These are phyloP conservation scores for Drosophila quinaria DNA, from an alignment of 2,888 invertebrate genomes.

Conservation along the genomic window DNA sequence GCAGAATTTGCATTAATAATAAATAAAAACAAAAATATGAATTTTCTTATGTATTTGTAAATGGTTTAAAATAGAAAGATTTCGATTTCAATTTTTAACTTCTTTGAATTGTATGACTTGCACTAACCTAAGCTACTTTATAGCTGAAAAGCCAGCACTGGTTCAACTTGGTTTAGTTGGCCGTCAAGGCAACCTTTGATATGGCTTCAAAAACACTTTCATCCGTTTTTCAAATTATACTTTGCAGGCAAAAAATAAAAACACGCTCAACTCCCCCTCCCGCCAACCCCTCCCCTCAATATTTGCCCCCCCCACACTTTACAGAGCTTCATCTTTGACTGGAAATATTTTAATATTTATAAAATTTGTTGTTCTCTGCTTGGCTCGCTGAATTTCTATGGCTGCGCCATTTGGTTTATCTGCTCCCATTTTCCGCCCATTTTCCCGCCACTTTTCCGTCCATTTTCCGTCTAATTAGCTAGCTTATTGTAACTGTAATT, in stretches of 20 bases:
- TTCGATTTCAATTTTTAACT: no score
- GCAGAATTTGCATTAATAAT: no score
- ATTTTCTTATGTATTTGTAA: no score
- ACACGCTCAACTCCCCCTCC: not conserved
- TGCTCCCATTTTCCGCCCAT: slow-evolving; percentile 13
- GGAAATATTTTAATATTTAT: slow-evolving; percentile 63
- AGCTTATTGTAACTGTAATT: slow-evolving; percentile 86
- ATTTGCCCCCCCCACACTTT: not conserved
- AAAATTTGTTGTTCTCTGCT: slow-evolving; percentile 13
- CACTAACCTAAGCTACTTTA: no score
- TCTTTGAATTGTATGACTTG: no score
- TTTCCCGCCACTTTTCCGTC: slow-evolving; percentile 6
- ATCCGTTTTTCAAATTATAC: slow-evolving; percentile 86
- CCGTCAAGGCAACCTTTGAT: slow-evolving; percentile 57
- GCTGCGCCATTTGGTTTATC: slow-evolving; percentile 47
- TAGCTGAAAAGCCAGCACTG: not conserved
- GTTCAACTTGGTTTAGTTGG: slow-evolving; percentile 40
- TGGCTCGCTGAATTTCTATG: slow-evolving; percentile 22
- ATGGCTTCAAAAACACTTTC: slow-evolving; percentile 86
- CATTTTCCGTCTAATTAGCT: slow-evolving; percentile 82
- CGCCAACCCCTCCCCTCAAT: no score
- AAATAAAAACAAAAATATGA: no score
- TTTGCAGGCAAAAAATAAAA: no score
- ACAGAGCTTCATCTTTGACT: slow-evolving; percentile 4
- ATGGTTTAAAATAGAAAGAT: no score